A percentile compares a stretch with the other conserved stretches of the same genome.
phyloP scores from a whole-genome alignment of 2,797 vertebrate genomes.

The Enteromius fasciolatus region DNA sequence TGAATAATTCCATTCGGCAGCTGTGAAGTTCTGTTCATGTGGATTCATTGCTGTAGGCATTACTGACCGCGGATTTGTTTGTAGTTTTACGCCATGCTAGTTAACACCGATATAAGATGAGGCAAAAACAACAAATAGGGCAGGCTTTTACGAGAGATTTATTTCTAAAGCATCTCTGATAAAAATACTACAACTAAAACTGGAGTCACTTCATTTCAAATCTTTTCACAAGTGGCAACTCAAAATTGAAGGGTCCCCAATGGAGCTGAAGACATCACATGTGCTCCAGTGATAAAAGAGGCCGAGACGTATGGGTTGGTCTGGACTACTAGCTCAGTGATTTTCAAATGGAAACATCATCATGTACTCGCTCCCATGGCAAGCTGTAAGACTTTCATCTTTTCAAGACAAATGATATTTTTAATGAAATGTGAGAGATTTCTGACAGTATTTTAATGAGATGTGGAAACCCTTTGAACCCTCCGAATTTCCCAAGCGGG shows the following conservation, averaged over 20 bases:
- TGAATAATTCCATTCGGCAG: neutral
- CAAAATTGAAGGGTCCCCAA: neutral
- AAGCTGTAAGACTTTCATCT: neutral
- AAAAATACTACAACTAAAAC: neutral
- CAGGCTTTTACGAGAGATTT: neutral
- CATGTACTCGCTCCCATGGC: neutral
- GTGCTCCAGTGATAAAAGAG: neutral
- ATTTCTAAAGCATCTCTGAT: neutral
- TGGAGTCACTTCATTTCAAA: neutral
- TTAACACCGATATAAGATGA: neutral
- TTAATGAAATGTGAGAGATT: no score
- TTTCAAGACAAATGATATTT: neutral
- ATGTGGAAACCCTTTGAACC: no score
- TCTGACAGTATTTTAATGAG: no score
- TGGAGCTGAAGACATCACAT: neutral
- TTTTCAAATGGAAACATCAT: neutral
- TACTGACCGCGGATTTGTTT: neutral
- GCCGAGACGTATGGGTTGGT: neutral
- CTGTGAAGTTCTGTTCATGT: neutral
- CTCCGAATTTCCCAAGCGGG: no score
- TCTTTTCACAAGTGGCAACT: neutral
- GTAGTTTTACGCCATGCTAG: no score
- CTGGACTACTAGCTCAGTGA: no score
- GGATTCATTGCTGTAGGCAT: neutral
- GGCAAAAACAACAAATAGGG: no score